phyloP scores from a whole-genome alignment of 1,140 invertebrate genomes.

The Ooceraea biroi region DNA sequence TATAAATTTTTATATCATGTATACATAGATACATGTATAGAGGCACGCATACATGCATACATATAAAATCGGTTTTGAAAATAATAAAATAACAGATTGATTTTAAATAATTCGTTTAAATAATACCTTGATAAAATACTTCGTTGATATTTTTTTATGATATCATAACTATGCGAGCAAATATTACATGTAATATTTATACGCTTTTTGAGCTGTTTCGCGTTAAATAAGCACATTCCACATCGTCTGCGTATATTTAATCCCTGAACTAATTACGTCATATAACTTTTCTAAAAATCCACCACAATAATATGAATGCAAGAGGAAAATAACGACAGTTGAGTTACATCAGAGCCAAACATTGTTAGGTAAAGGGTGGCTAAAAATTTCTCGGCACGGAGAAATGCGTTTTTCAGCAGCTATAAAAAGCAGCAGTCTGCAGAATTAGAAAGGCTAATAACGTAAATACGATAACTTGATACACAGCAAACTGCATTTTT shows the following conservation, averaged over 20 bases:
- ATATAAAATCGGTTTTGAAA: neutral
- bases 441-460: slow-evolving; percentile 34
- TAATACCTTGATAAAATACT: too few relatives aligned
- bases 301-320: neutral
- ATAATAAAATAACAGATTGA: too few relatives aligned
- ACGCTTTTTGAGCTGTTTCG: neutral
- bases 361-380: neutral
- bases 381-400: neutral
- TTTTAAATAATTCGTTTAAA: too few relatives aligned
- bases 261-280: slow-evolving; percentile 3
- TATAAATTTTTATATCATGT: neutral
- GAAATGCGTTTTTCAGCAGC: slow-evolving; percentile 8
- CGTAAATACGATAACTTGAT: neutral
- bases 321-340: neutral
- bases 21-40: too few relatives aligned
- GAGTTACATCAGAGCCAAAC: neutral
- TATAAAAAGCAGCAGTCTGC: slow-evolving; percentile 6
- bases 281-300: slow-evolving; percentile 16
- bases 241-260: slow-evolving; percentile 15
- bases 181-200: slow-evolving; percentile 31
- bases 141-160: neutral
- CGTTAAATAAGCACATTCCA: slow-evolving; percentile 7
- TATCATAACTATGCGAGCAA: neutral
- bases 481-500: neutral
- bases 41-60: neutral